Base-by-base conservation (phyloP, 2,113 vertebrate species). In the Callipepla californica region DNA sequence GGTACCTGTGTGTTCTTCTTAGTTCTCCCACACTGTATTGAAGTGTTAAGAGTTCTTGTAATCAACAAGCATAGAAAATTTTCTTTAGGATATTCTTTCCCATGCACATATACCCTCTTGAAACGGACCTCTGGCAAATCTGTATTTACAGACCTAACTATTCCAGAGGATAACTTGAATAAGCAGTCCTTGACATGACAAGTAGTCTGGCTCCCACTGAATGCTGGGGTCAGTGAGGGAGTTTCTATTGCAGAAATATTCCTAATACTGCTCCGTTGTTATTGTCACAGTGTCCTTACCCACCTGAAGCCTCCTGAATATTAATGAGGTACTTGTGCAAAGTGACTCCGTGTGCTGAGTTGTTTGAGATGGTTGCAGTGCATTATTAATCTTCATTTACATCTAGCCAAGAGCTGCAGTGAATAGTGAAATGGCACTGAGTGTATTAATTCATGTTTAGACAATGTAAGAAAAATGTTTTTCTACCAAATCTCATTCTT, bases 171-270 rank as follows among this genome's bases (percentile, higher is more conserved):
- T 26, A 69, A 83, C 36, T 51, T 40, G 45, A 73, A 58, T 48
- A 76, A 58, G 20, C 30, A 66, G 15, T 15, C 50, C 59, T n/a
- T 70, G 42, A 53, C 14, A 45, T 17, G 0, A 0, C 19, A 23
- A 79, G 57, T 23, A 70, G 12, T 14, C 44, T 68, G 23, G 38
- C 42, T 85, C 9, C 34, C 7, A 13, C 20, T 48, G 63, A 45
- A 19, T 22, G 17, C 36, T n/a, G 38, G 18, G 75, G 73, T 11
- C 23, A 62, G n/a, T 0, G 0, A 65, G 30, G 30, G 8, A 85
- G 6, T 2, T 65, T 11, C 36, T 66, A 69, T 59, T 10, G 47
- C 4, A 42, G 36, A 68, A 47, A 13, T 7, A 2, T 40, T 85
- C 47, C 9, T 15, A 40, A 32, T 57, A 92, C 68, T 53, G 8